A percentile compares a stretch with the other conserved stretches of the same genome.
These are phyloP conservation scores for Danionella cerebrum DNA, from an alignment of 2,113 vertebrate genomes.

Conservation along the genomic window DNA sequence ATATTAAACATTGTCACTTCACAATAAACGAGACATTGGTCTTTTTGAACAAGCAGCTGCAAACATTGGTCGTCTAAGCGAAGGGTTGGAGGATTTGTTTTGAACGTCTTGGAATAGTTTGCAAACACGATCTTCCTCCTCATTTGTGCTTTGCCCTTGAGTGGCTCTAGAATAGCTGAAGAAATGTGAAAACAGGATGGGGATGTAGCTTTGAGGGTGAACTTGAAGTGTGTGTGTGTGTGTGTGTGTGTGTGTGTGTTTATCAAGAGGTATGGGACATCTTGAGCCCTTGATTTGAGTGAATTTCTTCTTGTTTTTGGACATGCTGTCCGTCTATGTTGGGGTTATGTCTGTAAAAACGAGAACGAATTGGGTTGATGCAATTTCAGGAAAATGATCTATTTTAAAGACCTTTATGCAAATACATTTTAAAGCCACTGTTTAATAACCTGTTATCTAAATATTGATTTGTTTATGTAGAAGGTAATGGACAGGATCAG, in stretches of 20 bases:
- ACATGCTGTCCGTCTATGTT: no score
- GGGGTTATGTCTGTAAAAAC: no score
- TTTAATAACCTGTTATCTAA: no score
- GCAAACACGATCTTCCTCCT: background rate
- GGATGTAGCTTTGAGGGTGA: background rate
- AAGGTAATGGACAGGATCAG: background rate
- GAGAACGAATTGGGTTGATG: no score
- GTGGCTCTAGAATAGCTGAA: background rate
- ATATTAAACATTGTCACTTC: no score
- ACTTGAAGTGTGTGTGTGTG: background rate
- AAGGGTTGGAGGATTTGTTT: background rate
- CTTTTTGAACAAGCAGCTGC: background rate
- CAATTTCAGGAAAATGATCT: no score
- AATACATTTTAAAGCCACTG: no score
- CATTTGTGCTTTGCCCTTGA: constrained; percentile 1
- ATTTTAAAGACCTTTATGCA: no score
- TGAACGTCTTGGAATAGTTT: background rate
- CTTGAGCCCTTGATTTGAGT: background rate
- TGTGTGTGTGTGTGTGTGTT: background rate
- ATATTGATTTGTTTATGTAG: no score
- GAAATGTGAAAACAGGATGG: background rate
- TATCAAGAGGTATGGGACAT: background rate
- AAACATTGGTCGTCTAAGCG: background rate
- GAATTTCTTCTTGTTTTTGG: no score
- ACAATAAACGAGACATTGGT: no score